phyloP scores from a whole-genome alignment of 2,888 invertebrate genomes.

The Myopa testacea region DNA sequence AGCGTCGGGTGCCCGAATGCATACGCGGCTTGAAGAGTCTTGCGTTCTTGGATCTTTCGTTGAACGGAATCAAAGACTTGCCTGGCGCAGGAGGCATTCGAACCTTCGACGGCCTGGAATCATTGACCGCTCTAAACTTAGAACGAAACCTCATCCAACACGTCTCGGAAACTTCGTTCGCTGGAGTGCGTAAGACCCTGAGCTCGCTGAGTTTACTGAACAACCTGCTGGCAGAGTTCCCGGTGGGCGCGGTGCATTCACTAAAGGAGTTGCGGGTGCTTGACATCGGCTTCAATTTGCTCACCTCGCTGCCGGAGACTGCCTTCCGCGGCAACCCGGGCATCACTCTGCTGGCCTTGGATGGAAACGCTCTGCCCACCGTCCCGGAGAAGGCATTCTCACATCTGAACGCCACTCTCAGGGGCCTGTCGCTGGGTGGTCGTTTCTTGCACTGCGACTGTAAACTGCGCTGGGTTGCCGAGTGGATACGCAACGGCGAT shows the following conservation, averaged over 20 bases:
- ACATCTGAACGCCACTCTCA: constrained; percentile 83
- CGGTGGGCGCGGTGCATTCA: constrained; percentile 81
- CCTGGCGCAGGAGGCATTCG: constrained; percentile 77
- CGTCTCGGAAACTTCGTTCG: constrained; percentile 81
- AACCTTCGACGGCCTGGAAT: constrained; percentile 82
- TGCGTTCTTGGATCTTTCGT: constrained; percentile 90
- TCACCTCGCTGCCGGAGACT: constrained; percentile 82
- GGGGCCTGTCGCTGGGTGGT: constrained; percentile 89
- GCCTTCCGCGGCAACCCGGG: constrained; percentile 86
- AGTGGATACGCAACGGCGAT: constrained; percentile 89
- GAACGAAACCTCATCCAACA: constrained; percentile 88
- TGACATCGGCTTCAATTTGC: constrained; percentile 91
- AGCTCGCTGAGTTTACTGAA: constrained; percentile 91
- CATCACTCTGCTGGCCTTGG: constrained; percentile 87
- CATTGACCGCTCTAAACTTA: constrained; percentile 83
- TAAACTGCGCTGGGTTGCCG: constrained; percentile 86
- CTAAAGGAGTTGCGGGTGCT: constrained; percentile 86
- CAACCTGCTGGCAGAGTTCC: constrained; percentile 89
- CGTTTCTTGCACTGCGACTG: constrained; percentile 91
- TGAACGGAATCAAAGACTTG: constrained; percentile 86
- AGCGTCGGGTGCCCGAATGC: constrained; percentile 83
- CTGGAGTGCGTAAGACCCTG: constrained; percentile 82
- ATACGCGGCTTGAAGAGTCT: constrained; percentile 81
- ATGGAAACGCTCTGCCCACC: constrained; percentile 89
- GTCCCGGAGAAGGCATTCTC: constrained; percentile 83